These are phyloP conservation scores for Colletes gigas DNA, from an alignment of 1,140 invertebrate genomes.

Conservation along the genomic window DNA sequence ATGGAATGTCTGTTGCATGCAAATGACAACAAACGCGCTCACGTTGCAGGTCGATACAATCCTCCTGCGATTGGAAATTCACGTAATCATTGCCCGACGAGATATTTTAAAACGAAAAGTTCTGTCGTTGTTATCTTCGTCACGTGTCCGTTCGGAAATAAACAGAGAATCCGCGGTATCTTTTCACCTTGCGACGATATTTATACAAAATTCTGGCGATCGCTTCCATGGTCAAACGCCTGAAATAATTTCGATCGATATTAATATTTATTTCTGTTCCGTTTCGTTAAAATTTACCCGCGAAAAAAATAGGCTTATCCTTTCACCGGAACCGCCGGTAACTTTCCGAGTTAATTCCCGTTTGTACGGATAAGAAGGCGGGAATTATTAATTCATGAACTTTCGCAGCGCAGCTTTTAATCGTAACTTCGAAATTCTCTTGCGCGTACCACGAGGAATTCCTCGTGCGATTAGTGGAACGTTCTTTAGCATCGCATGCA, in stretches of 20 bases:
- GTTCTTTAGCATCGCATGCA: conserved; percentile 45
- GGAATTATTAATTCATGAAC: conserved; percentile 17
- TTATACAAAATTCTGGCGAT: too few relatives aligned
- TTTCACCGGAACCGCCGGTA: conserved; percentile 24
- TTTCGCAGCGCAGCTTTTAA: conserved; percentile 22
- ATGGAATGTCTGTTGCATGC: conserved; percentile 10
- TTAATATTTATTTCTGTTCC: background rate
- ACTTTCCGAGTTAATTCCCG: background rate
- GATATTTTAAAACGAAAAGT: too few relatives aligned
- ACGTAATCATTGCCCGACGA: background rate
- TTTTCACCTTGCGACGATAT: too few relatives aligned
- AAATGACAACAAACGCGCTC: conserved; percentile 19
- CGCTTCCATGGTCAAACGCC: too few relatives aligned
- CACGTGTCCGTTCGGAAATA: too few relatives aligned
- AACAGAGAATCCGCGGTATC: too few relatives aligned
- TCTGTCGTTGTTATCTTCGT: too few relatives aligned
- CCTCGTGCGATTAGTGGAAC: conserved; percentile 56
- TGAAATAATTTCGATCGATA: too few relatives aligned
- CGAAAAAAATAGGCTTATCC: background rate
- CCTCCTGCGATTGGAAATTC: background rate
- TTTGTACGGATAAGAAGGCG: conserved; percentile 1
- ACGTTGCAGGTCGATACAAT: background rate
- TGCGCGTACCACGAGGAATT: background rate
- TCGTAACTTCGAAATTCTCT: conserved; percentile 19
- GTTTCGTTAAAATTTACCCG: too few relatives aligned